These are phyloP conservation scores for Lepidurus arcticus DNA, from an alignment of 1,140 invertebrate species.

Conservation along the genomic window DNA sequence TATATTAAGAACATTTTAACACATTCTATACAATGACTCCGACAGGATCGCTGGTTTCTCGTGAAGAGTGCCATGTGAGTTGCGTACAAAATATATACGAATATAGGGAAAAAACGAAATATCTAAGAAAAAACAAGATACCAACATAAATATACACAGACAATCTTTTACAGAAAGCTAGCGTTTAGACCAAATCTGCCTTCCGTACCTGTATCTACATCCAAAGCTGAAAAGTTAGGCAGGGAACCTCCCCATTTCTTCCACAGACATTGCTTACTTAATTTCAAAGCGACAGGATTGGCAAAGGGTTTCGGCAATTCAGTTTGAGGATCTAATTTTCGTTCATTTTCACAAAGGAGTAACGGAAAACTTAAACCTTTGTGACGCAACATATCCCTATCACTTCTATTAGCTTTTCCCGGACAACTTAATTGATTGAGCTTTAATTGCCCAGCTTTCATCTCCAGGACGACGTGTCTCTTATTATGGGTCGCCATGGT, in stretches of 20 bases:
- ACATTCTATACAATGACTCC: conserved; percentile 7
- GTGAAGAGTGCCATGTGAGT: not conserved
- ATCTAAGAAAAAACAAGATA: not conserved
- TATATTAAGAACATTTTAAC: not conserved
- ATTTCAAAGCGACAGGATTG: not conserved
- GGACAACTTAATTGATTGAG: conserved; percentile 6
- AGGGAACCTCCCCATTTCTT: conserved; percentile 5
- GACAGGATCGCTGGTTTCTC: conserved; percentile 11
- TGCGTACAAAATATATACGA: not conserved
- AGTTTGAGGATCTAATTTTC: not conserved
- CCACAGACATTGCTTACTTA: not conserved
- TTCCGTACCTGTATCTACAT: not conserved
- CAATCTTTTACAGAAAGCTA: not conserved
- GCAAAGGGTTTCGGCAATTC: not conserved
- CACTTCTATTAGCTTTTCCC: conserved; percentile 6
- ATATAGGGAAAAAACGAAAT: not conserved
- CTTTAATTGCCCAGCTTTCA: conserved; percentile 19
- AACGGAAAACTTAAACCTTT: not conserved
- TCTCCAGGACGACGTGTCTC: conserved; percentile 14
- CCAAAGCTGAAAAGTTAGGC: not conserved
- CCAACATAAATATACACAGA: not conserved
- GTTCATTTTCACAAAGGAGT: not conserved
- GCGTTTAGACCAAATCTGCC: not conserved
- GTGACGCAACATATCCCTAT: not conserved
- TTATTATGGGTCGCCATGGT: not conserved